These are phyloP conservation scores for Cyrtodaria siliqua DNA, from an alignment of 2,888 invertebrate species.

Conservation along the genomic window DNA sequence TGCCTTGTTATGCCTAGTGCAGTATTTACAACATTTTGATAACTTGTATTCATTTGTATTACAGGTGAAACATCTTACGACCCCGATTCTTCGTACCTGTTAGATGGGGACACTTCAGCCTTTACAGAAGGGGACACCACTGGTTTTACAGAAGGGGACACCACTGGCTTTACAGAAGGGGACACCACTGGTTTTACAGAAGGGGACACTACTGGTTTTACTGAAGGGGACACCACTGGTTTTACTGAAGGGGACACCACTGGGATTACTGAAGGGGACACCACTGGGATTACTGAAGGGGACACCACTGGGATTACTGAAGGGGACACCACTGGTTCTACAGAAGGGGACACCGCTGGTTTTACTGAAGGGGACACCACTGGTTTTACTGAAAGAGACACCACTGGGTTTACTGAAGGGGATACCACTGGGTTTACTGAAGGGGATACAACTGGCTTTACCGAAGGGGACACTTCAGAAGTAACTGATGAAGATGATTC, in stretches of 20 bases:
- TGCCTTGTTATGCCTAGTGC: too few relatives aligned
- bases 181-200: conserved; percentile 20
- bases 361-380: conserved; percentile 10
- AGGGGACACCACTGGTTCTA: conserved; percentile 12
- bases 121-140: conserved; percentile 29
- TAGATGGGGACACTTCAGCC: conserved; percentile 20
- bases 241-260: conserved; percentile 21
- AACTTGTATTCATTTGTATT: too few relatives aligned
- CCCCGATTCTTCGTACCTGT: too few relatives aligned
- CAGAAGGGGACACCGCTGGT: conserved; percentile 21
- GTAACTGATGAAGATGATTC: conserved; percentile 1
- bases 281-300: neutral
- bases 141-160: conserved; percentile 19
- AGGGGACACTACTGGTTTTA: neutral
- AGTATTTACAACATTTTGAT: too few relatives aligned
- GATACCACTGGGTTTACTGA: conserved; percentile 30
- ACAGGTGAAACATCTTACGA: conserved; percentile 15
- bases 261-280: conserved; percentile 15
- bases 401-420: neutral
- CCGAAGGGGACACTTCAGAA: conserved; percentile 11
- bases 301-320: conserved; percentile 10
- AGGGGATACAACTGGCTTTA: conserved; percentile 4
- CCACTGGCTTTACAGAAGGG: conserved; percentile 17
- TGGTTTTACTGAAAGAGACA: conserved; percentile 10
- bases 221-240: conserved; percentile 9